Base-by-base conservation (phyloP, 2,888 invertebrate species). In the Cosmopolites sordidus region DNA sequence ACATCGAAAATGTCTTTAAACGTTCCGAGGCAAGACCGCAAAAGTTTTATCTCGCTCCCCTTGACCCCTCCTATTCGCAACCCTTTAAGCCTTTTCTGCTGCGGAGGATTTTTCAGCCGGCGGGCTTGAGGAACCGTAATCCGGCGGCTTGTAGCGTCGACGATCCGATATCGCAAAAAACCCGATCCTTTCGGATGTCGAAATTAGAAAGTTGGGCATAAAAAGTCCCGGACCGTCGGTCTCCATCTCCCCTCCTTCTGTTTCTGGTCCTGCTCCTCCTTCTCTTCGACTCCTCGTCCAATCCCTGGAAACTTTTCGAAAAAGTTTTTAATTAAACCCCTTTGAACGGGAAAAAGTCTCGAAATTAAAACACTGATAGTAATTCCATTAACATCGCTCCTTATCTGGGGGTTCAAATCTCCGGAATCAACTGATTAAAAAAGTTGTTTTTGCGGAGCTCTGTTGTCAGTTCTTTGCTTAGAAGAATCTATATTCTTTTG, bases 401-500 rank as follows among this genome's bases (percentile, higher is more conserved):
- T 69, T 71, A 73, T 73, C 73, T 63, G 61, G 66, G 68, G 68
- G 66, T 43, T 71, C 68, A 69, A 69, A 73, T 73, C 73, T 70
- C 65, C 67, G 67, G 70, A 69, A 73, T 72, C 70, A 67, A 65
- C 69, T 71, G 73, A 73, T 72, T 73, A 71, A 72, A 73, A 72
- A 73, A 73, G 73, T 73, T 73, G 72, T 71, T 68, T 64, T 64
- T 64, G 62, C 18, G 17, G 14, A 1, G 6, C 56, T 6, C 5
- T 22, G 51, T 46, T 54, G 54, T 37, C 54, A 40, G 15, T n/a
- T n/a, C n/a, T n/a, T n/a, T n/a, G n/a, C n/a, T n/a, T n/a, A n/a
- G n/a, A n/a, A n/a, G n/a, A n/a, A n/a, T n/a, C n/a, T n/a, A n/a
- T n/a, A n/a, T n/a, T n/a, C n/a, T n/a, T n/a, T n/a, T n/a, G n/a